phyloP scores from a whole-genome alignment of 2,888 invertebrate genomes.

The Acanthosepion pharaonis region DNA sequence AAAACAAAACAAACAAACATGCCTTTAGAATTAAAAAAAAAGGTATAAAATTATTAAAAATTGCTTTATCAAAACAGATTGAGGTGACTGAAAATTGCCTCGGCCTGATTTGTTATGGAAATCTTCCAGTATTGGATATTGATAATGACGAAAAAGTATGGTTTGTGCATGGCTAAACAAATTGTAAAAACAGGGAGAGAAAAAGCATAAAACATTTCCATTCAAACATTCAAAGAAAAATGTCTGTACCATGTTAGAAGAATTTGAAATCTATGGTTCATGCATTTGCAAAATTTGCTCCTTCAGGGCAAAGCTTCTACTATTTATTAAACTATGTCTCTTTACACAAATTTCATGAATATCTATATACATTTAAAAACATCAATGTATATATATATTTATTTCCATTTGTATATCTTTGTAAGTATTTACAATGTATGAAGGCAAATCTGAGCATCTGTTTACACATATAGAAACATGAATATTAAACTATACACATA shows the following conservation, averaged over 20 bases:
- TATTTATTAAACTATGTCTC: background rate
- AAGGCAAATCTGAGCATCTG: background rate
- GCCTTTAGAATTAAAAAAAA: background rate
- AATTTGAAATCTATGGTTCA: conserved; percentile 17
- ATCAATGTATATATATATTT: background rate
- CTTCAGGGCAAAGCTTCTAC: background rate
- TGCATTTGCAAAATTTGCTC: background rate
- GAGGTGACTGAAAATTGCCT: conserved; percentile 11
- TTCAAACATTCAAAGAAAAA: background rate
- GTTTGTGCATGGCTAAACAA: background rate
- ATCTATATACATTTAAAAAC: background rate
- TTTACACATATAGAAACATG: background rate
- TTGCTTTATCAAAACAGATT: background rate
- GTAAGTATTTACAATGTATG: background rate
- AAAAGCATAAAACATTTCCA: background rate
- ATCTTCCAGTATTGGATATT: background rate
- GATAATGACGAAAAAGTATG: conserved; percentile 6
- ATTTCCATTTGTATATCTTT: background rate
- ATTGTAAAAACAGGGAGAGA: background rate
- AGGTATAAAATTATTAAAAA: background rate
- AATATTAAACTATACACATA: background rate
- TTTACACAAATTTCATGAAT: background rate
- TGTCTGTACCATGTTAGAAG: background rate
- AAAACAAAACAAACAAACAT: no score
- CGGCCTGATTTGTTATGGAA: background rate